A percentile compares a stretch with the other conserved stretches of the same genome.
Evolutionary conservation across 2,113 vertebrate species (phyloP).

Genomic region (Leptobrachium leishanense): DNA sequence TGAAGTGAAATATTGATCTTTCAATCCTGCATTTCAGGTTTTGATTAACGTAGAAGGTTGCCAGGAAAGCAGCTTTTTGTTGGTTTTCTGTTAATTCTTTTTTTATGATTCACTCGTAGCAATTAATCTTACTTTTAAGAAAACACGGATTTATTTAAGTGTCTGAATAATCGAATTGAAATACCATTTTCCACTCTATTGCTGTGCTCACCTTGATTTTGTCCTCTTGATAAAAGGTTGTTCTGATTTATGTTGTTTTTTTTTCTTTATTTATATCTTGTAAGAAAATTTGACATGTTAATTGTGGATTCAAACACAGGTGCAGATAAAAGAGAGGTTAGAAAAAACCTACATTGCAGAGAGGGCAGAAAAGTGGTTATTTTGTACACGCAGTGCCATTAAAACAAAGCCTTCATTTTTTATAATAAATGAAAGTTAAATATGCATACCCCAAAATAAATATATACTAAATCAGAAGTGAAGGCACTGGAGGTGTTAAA

Average conservation of each 20-base stretch:
- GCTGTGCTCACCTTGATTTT: conserved; percentile 57
- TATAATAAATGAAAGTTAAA: too few relatives aligned
- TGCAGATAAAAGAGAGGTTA: neutral
- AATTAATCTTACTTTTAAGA: conserved; percentile 75
- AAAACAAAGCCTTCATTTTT: too few relatives aligned
- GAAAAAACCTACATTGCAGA: too few relatives aligned
- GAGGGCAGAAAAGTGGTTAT: too few relatives aligned
- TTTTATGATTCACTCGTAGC: conserved; percentile 73
- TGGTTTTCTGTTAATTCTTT: conserved; percentile 75
- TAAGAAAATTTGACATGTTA: conserved; percentile 54
- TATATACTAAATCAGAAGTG: too few relatives aligned
- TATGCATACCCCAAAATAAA: too few relatives aligned
- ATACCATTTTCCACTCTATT: conserved; percentile 56
- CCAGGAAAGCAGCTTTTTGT: conserved; percentile 65
- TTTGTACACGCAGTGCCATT: too few relatives aligned
- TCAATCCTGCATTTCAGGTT: conserved; percentile 65
- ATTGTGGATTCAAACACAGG: conserved; percentile 51
- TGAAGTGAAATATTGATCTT: conserved; percentile 76
- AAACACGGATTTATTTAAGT: conserved; percentile 69
- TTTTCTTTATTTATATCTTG: neutral
- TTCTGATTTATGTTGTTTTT: conserved; percentile 49
- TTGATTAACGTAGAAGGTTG: conserved; percentile 74
- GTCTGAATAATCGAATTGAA: conserved; percentile 70
- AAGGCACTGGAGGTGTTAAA: too few relatives aligned
- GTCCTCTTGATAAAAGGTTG: conserved; percentile 44